Conservation (phyloP, 1,140 invertebrate species). For the Conus ventricosus region DNA sequence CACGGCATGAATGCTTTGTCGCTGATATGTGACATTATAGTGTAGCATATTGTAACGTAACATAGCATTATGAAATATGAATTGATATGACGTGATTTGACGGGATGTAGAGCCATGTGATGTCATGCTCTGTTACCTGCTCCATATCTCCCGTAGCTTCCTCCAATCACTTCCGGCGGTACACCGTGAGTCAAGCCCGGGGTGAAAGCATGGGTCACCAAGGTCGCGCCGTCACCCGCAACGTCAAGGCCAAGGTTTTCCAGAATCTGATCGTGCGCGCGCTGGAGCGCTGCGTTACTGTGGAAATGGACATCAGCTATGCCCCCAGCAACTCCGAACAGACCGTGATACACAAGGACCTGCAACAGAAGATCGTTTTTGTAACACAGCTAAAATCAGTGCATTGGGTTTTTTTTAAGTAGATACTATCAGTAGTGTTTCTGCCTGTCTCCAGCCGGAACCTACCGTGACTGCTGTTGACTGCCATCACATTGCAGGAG, state of each 20-base stretch:
- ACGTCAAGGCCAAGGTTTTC: slow-evolving; percentile 14
- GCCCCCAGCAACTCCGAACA: not conserved
- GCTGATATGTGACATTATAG: no score
- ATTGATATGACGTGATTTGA: no score
- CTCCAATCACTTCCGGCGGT: not conserved
- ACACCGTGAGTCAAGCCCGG: slow-evolving; percentile 1
- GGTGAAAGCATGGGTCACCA: slow-evolving; percentile 1
- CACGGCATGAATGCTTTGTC: no score
- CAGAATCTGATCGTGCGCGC: slow-evolving; percentile 17
- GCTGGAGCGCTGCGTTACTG: slow-evolving; percentile 6
- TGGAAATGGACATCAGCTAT: slow-evolving; percentile 14
- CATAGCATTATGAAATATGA: no score
- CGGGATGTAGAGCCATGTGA: no score
- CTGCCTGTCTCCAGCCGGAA: no score
- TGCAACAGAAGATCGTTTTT: not conserved
- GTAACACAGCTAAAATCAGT: no score
- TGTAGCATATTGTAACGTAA: no score
- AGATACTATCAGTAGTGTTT: no score
- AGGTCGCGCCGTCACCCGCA: not conserved
- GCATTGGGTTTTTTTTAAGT: no score
- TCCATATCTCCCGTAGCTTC: not conserved
- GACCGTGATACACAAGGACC: not conserved
- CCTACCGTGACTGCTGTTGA: no score
- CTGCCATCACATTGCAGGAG: no score
- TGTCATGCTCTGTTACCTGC: not conserved